phyloP scores from a whole-genome alignment of 92 coral and sea anemone genomes.

The Heliopora coerulea region DNA sequence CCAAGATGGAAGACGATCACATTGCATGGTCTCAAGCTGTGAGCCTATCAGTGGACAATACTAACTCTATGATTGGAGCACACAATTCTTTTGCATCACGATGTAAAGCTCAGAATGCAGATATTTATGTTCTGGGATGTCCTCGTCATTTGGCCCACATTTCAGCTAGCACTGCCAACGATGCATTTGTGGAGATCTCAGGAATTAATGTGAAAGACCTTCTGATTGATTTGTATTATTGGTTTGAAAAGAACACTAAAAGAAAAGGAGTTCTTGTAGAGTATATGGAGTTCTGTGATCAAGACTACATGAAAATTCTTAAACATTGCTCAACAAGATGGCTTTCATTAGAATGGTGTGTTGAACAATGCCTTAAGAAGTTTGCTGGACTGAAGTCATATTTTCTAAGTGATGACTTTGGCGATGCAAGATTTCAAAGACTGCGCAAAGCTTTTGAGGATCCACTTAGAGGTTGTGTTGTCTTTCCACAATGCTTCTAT shows the following conservation, averaged over 20 bases:
- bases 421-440: constrained; percentile 36
- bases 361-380: constrained; percentile 30
- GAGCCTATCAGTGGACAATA: constrained; percentile 37
- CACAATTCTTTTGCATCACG: constrained; percentile 42
- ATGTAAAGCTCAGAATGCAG: constrained; percentile 35
- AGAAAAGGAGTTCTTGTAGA: constrained; percentile 35
- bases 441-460: too few relatives aligned
- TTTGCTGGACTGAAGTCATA: constrained; percentile 38
- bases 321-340: constrained; percentile 38
- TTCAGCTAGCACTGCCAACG: constrained; percentile 48
- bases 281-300: constrained; percentile 42
- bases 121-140: constrained; percentile 38
- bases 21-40: constrained; percentile 35
- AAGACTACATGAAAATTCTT: constrained; percentile 24
- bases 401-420: constrained; percentile 33
- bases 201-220: constrained; percentile 44
- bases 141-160: constrained; percentile 46
- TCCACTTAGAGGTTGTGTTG: not conserved
- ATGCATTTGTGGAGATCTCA: constrained; percentile 27
- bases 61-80: constrained; percentile 42
- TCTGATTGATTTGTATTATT: constrained; percentile 39
- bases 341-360: constrained; percentile 43
- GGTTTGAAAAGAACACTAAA: constrained; percentile 41
- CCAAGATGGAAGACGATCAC: constrained; percentile 45
- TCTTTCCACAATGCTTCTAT: constrained; percentile 28